Conservation (phyloP, 2,113 vertebrate genomes). For the Bagarius yarrelli region DNA sequence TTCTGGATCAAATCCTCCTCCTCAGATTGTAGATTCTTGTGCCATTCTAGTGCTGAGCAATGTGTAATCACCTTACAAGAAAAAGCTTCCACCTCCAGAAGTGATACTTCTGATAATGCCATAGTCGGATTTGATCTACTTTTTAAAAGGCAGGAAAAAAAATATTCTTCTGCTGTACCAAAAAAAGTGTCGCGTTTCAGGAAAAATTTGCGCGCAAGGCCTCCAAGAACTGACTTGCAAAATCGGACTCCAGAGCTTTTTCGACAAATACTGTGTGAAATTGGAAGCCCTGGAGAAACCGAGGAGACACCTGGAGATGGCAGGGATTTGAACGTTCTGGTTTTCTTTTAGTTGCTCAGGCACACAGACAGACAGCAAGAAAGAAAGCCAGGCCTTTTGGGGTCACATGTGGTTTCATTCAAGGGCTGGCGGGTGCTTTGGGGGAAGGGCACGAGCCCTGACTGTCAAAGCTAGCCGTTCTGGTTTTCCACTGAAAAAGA, state of each 20-base stretch:
- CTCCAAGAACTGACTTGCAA: slow-evolving; percentile 37
- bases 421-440: slow-evolving; percentile 86
- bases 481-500: slow-evolving; percentile 87
- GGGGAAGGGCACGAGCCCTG: slow-evolving; percentile 94
- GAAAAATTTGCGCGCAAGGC: slow-evolving; percentile 32
- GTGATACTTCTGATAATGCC: slow-evolving; percentile 34
- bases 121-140: slow-evolving; percentile 37
- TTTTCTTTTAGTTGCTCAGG: slow-evolving; percentile 52
- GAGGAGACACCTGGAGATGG: slow-evolving; percentile 45
- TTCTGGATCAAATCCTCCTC: slow-evolving; percentile 9
- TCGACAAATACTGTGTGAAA: slow-evolving; percentile 44
- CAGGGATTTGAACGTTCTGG: slow-evolving; percentile 35
- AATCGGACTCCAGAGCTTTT: slow-evolving; percentile 45
- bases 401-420: slow-evolving; percentile 73
- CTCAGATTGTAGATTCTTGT: too few relatives aligned
- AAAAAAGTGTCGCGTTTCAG: slow-evolving; percentile 24
- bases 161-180: slow-evolving; percentile 23
- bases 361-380: slow-evolving; percentile 65
- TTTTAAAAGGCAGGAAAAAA: slow-evolving; percentile 36
- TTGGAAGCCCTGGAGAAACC: slow-evolving; percentile 55
- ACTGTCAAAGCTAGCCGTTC: slow-evolving; percentile 94
- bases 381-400: slow-evolving; percentile 48
- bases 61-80: slow-evolving; percentile 46
- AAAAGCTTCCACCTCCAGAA: slow-evolving; percentile 30
- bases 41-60: slow-evolving; percentile 8